Base-by-base conservation (phyloP, 2,113 vertebrate genomes). In the Anhinga anhinga region DNA sequence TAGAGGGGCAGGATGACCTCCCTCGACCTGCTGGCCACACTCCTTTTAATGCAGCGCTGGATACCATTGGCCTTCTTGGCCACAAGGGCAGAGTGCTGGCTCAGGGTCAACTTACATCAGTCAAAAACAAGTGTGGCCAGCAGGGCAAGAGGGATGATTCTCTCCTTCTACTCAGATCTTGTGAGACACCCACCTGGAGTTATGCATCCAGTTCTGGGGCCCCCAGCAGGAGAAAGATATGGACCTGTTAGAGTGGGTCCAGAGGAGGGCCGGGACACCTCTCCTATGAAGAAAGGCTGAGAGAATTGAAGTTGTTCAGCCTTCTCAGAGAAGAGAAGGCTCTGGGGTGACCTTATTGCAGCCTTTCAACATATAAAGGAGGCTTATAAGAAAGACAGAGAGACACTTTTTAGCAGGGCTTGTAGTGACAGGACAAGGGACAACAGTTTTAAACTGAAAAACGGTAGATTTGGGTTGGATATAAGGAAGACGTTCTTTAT, bases 171-270 rank as follows among this genome's bases (percentile, higher is more conserved):
- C 25, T 58, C 27, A 19, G 8, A 3, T 32, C 27, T 52, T 1
- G 5, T 52, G 36, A 38, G 8, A 22, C 2, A 0, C 22, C 2
- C 15, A 22, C 5, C 8, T 70, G 34, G 5, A 52, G 19, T 26
- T 18, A 3, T 56, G 4, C 7, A 2, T 17, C 2, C 5, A 27
- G 13, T 10, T 52, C 26, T 79, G 44, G 32, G 8, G 2, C 38
- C 14, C 15, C 7, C 66, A 71, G 59, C 4, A 50, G 9, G 52
- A 56, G 55, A 45, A 63, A 34, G 32, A 26, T 32, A 44, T 29
- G 8, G 36, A 32, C 3, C 25, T 82, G 10, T 38, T 29, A n/a
- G 23, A 84, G 7, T 0, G 0, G 6, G 27, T 30, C 38, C 44
- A 73, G 40, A 78, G 18, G 15, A 77, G 22, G 12, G 14, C 10